A percentile compares a stretch with the other conserved stretches of the same genome.
Conservation (phyloP, 53 echinoderm and acorn worm genomes). For the Temnopleurus reevesii region DNA sequence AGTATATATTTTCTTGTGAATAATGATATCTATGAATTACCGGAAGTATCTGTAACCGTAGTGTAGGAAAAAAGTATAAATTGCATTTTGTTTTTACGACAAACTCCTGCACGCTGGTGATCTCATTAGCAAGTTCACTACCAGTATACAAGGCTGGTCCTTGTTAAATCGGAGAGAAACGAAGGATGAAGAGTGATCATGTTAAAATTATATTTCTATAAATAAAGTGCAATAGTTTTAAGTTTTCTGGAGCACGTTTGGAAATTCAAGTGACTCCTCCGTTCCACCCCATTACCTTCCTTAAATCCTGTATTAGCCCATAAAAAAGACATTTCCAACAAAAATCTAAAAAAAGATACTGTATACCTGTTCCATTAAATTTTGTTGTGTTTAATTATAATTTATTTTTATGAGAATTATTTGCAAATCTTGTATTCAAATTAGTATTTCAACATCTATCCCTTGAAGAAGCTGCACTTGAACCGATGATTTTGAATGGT, state of each 20-base stretch:
- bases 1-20: no score
- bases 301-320: no score
- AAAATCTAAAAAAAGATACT: background rate
- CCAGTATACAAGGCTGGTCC: conserved; percentile 1
- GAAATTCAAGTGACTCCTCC: background rate
- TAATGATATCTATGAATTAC: background rate
- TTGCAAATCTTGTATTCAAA: no score
- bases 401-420: background rate
- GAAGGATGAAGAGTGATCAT: background rate
- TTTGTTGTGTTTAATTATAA: background rate
- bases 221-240: background rate
- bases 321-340: background rate
- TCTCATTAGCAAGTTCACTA: background rate
- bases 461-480: no score
- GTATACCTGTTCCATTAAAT: background rate
- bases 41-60: background rate
- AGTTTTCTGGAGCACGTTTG: no score
- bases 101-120: background rate
- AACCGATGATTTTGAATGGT: no score
- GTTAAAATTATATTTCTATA: background rate
- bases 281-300: no score
- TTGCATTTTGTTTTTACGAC: background rate
- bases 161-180: background rate
- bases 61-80: background rate
- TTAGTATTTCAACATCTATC: no score